These are phyloP conservation scores for Agonum fuliginosum DNA, from an alignment of 2,888 invertebrate species.

Conservation along the genomic window DNA sequence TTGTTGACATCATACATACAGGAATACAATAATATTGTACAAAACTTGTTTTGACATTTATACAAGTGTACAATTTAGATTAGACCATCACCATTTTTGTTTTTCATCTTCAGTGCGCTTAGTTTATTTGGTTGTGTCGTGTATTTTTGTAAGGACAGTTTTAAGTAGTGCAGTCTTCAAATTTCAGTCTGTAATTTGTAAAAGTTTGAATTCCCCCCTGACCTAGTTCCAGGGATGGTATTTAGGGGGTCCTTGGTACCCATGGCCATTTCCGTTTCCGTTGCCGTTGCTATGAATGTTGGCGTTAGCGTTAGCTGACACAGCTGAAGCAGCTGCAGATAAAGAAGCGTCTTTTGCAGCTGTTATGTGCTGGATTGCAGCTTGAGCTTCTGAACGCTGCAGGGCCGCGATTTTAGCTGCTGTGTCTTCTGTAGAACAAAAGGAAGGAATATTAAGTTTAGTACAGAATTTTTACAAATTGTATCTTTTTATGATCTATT, in stretches of 20 bases:
- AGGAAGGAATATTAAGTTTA: no score
- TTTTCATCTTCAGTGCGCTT: no score
- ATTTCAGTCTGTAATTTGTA: no score
- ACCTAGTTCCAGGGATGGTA: constrained; percentile 49
- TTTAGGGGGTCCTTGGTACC: not conserved
- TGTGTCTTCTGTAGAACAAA: constrained; percentile 73
- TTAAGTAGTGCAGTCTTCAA: not conserved
- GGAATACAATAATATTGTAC: no score
- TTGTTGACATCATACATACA: no score
- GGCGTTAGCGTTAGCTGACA: constrained; percentile 67
- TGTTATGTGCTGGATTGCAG: constrained; percentile 77
- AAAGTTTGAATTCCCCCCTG: not conserved
- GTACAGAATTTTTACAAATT: no score
- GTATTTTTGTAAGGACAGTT: no score
- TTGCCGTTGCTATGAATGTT: constrained; percentile 64
- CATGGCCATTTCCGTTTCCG: constrained; percentile 56
- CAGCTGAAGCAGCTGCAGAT: constrained; percentile 69
- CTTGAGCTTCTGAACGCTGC: constrained; percentile 76
- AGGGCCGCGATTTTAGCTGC: constrained; percentile 78
- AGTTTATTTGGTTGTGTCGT: no score
- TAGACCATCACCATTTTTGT: no score
- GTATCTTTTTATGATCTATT: no score
- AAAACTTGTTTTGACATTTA: no score
- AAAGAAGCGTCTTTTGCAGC: constrained; percentile 78
- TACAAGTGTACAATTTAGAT: no score